Evolutionary conservation across 2,888 invertebrate genomes (phyloP).

Genomic region (Calliscelio sp.): DNA sequence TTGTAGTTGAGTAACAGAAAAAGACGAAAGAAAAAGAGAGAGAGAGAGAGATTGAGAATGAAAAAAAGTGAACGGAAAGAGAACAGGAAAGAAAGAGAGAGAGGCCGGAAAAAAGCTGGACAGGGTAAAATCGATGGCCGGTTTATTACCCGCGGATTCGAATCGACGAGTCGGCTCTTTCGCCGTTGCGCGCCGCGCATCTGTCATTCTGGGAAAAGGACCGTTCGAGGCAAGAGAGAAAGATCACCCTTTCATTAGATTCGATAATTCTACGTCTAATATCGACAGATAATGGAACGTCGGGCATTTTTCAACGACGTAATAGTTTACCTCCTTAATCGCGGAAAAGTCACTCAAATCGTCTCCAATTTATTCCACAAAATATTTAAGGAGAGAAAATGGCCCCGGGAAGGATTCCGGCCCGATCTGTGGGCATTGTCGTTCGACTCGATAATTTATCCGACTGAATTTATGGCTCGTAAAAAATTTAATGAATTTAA

Average conservation of each 20-base stretch:
- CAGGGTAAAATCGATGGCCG: conserved; percentile 57
- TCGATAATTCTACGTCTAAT: conserved; percentile 67
- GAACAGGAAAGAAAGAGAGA: no score
- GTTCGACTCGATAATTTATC: conserved; percentile 23
- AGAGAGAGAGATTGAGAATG: no score
- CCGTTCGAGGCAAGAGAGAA: conserved; percentile 33
- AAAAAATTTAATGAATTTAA: conserved; percentile 30
- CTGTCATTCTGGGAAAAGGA: conserved; percentile 49
- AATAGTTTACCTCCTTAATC: conserved; percentile 48
- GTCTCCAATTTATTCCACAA: conserved; percentile 27
- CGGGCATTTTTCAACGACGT: conserved; percentile 38
- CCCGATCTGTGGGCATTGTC: conserved; percentile 16
- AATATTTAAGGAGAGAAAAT: conserved; percentile 21
- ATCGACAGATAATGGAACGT: conserved; percentile 46
- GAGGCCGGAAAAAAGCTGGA: conserved; percentile 52
- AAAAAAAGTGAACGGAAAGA: no score
- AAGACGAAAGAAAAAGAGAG: no score
- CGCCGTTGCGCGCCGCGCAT: conserved; percentile 46
- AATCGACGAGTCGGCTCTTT: conserved; percentile 50
- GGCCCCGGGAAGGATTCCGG: conserved; percentile 1
- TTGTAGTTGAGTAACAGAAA: no score
- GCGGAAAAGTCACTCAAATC: conserved; percentile 43
- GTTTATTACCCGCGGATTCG: conserved; percentile 55
- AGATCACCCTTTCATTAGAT: conserved; percentile 57
- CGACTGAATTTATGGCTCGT: conserved; percentile 13